These are phyloP conservation scores for Daphoenositta chrysoptera DNA, from an alignment of 2,113 vertebrate genomes.

Conservation along the genomic window DNA sequence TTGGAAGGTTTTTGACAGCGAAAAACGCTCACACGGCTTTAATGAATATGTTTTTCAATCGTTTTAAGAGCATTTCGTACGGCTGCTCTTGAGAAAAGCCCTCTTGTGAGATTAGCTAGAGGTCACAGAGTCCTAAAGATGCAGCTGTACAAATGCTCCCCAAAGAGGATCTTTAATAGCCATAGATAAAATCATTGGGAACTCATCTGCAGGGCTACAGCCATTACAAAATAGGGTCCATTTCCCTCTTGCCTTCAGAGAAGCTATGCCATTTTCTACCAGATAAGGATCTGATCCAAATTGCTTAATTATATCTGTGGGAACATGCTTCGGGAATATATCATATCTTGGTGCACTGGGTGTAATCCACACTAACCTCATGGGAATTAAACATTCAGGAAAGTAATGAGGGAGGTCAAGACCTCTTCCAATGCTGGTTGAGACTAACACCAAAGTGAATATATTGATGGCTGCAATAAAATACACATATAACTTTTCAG, in stretches of 20 bases:
- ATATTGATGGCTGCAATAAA: neutral
- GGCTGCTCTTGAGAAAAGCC: neutral
- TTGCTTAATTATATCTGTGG: neutral
- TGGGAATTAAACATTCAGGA: neutral
- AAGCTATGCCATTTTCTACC: neutral
- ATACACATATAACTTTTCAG: neutral
- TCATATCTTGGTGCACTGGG: neutral
- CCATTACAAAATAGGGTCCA: neutral
- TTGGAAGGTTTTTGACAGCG: neutral
- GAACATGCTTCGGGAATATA: neutral
- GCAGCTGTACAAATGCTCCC: neutral
- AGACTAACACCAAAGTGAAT: neutral
- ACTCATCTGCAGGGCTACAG: neutral
- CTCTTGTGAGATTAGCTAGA: neutral
- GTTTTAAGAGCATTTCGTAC: neutral
- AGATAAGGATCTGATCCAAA: neutral
- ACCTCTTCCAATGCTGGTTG: neutral
- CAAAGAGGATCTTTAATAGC: neutral
- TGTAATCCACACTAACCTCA: neutral
- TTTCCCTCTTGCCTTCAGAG: constrained; percentile 22
- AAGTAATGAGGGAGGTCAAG: neutral
- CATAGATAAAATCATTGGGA: neutral
- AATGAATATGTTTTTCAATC: neutral
- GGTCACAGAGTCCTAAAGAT: neutral
- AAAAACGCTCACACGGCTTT: neutral